Evolutionary conservation across 2,797 vertebrate species (phyloP).

Genomic region (Chromis chromis): DNA sequence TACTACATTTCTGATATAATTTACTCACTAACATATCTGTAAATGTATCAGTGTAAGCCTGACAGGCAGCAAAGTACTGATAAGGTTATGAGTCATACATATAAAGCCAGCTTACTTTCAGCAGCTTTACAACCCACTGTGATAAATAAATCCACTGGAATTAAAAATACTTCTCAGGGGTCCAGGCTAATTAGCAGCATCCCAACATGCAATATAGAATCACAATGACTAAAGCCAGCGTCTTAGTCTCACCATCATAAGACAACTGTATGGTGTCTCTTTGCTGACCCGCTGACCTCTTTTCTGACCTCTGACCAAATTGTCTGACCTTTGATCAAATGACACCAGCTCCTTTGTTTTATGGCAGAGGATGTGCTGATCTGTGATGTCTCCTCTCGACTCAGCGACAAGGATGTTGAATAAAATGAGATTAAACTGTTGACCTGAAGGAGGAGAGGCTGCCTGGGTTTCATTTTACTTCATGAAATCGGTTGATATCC

Average conservation of each 20-base stretch:
- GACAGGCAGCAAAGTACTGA: conserved; percentile 11
- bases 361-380: conserved; percentile 5
- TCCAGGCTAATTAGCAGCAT: not conserved
- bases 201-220: not conserved
- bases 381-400: not conserved
- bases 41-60: not conserved
- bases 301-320: conserved; percentile 10
- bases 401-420: not conserved
- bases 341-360: not conserved
- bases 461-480: not conserved
- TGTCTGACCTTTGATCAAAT: conserved; percentile 6
- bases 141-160: conserved; percentile 2
- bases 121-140: conserved; percentile 2
- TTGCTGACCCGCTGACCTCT: conserved; percentile 16
- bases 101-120: not conserved
- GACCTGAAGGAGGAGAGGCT: not conserved
- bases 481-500: not conserved
- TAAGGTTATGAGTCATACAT: not conserved
- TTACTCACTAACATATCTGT: not conserved
- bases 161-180: not conserved
- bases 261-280: not conserved
- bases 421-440: not conserved
- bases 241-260: not conserved
- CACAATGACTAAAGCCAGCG: conserved; percentile 2
- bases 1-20: too few relatives aligned